Conservation (phyloP, 2,888 invertebrate genomes). For the Acleris emargana region DNA sequence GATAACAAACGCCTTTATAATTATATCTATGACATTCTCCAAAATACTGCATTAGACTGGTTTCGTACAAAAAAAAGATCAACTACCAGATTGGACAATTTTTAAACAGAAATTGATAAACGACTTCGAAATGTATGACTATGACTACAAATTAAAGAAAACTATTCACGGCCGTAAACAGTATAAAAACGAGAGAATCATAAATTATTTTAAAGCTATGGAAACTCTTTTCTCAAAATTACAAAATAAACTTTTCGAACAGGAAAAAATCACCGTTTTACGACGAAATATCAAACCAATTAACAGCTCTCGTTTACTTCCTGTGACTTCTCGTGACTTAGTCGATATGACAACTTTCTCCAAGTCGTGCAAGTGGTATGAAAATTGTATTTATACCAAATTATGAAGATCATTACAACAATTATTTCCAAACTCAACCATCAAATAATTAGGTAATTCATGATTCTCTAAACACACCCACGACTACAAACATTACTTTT, state of each 20-base stretch:
- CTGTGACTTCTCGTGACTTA: neutral
- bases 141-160: slow-evolving; percentile 4
- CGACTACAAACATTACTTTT: neutral
- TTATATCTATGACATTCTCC: neutral
- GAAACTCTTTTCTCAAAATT: neutral
- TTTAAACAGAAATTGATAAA: neutral
- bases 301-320: neutral
- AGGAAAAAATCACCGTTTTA: neutral
- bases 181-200: neutral
- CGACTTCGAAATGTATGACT: neutral
- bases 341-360: neutral
- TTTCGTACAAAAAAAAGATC: neutral
- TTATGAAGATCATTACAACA: no score
- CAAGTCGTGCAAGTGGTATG: neutral
- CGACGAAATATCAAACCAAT: neutral
- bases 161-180: neutral
- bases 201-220: neutral
- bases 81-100: no score
- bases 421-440: no score
- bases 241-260: neutral
- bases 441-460: no score
- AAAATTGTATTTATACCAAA: neutral
- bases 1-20: neutral
- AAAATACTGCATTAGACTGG: neutral
- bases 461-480: no score